These are phyloP conservation scores for Plagodis pulveraria DNA, from an alignment of 2,888 invertebrate species.

Conservation along the genomic window DNA sequence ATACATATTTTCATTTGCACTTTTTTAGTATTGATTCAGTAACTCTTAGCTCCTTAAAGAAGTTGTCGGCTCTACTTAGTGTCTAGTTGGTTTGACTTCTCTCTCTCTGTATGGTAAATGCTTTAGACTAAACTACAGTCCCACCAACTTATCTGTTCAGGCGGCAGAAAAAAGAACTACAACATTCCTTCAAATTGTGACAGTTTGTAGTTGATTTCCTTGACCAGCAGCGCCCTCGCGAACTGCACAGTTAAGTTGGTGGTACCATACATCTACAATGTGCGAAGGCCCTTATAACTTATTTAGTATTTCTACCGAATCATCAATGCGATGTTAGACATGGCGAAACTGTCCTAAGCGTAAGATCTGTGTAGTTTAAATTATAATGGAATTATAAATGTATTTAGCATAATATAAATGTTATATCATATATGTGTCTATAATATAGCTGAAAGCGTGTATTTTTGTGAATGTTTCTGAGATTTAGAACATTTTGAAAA, in stretches of 20 bases:
- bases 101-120: too few species aligned
- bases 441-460: slow-evolving; percentile 32
- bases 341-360: slow-evolving; percentile 20
- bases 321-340: slow-evolving; percentile 32
- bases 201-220: too few species aligned
- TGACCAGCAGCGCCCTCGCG: too few species aligned
- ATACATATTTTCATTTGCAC: too few species aligned
- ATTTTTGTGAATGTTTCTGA: slow-evolving; percentile 24
- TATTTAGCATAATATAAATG: slow-evolving; percentile 27
- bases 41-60: too few species aligned
- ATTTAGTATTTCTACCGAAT: slow-evolving; percentile 1
- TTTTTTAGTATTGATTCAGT: too few species aligned
- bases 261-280: slow-evolving; percentile 1
- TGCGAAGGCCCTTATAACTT: neutral
- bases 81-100: too few species aligned
- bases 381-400: slow-evolving; percentile 26
- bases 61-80: too few species aligned
- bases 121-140: neutral
- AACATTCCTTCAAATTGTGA: too few species aligned
- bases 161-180: too few species aligned
- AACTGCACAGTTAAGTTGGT: too few species aligned
- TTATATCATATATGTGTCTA: slow-evolving; percentile 32
- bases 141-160: too few species aligned
- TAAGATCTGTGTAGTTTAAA: slow-evolving; percentile 25
- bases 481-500: slow-evolving; percentile 12